Base-by-base conservation (phyloP, 2,113 vertebrate species). In the Paramormyrops kingsleyae region DNA sequence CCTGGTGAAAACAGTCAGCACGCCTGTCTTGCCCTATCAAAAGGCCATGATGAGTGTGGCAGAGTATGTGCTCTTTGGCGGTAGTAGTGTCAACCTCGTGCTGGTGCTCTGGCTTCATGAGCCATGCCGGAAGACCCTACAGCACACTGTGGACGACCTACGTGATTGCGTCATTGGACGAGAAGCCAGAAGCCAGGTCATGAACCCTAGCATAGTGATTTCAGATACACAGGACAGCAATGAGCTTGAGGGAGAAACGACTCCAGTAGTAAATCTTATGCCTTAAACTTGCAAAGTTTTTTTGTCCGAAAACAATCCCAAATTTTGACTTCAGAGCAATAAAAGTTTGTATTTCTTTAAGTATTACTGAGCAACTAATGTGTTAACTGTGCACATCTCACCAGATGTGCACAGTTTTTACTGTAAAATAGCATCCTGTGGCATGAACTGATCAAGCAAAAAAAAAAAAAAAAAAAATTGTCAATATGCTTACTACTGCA, bases 51-150 rank as follows among this genome's bases (percentile, higher is more conserved):
- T 96, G 94, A 96, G 94, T 47, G 93, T 95, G 27, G 94, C 96
- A 0, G 96, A 97, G 91, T 93, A 96, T 9, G 93, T 94, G 12
- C 0, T 97, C 89, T 97, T 95, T 91, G 93, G 92, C 0, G 96
- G 96, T 49, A 97, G 96, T 93, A 96, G 95, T 0, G 1, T 53
- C 21, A 94, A 92, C 42, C 92, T 96, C 90, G 74, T 95, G 0
- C n/a, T 94, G 1, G 90, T 95, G 47, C 93, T 97, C 5, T 3
- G 91, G 50, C 87, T 96, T 8, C 95, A 97, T 24, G 66, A 92
- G 19, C 95, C 95, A 0, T 96, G 94, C 91, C 94, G 92, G 47
- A 93, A 93, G 4, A 92, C 91, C 6, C 88, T 97, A 17, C 27
- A 88, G 0, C 87, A 83, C 24, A 46, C 87, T 1, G 21, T 94